phyloP scores from a whole-genome alignment of 2,797 vertebrate genomes.

The Megaceryle alcyon region DNA sequence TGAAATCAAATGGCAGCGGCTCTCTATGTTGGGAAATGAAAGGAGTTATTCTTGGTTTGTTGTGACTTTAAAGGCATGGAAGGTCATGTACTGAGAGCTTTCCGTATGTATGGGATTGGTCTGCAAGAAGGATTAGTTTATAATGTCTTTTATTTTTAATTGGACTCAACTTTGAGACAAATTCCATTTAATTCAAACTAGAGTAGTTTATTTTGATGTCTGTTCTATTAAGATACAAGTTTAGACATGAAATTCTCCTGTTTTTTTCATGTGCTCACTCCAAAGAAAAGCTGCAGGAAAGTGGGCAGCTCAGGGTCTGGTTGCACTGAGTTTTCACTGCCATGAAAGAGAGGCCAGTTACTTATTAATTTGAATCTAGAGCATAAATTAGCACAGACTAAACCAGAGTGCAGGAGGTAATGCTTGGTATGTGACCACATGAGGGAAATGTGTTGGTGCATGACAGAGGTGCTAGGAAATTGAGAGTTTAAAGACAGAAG shows the following conservation, averaged over 20 bases:
- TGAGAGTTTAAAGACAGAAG: not conserved
- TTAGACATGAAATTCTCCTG: not conserved
- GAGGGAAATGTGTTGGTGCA: not conserved
- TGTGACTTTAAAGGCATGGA: not conserved
- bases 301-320: not conserved
- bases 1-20: not conserved
- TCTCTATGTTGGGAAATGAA: rapidly evolving
- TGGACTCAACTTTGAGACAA: not conserved
- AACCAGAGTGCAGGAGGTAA: not conserved
- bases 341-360: not conserved
- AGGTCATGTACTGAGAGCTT: not conserved
- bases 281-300: not conserved
- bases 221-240: not conserved
- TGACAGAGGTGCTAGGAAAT: not conserved
- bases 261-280: not conserved
- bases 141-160: not conserved
- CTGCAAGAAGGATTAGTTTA: not conserved
- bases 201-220: not conserved
- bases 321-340: not conserved
- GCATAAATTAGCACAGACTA: not conserved
- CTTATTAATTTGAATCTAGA: not conserved
- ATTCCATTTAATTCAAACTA: not conserved
- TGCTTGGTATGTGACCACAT: not conserved
- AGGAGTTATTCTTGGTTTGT: not conserved
- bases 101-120: not conserved